Base-by-base conservation (phyloP, 2,888 invertebrate genomes). In the Tiliacea citrago region DNA sequence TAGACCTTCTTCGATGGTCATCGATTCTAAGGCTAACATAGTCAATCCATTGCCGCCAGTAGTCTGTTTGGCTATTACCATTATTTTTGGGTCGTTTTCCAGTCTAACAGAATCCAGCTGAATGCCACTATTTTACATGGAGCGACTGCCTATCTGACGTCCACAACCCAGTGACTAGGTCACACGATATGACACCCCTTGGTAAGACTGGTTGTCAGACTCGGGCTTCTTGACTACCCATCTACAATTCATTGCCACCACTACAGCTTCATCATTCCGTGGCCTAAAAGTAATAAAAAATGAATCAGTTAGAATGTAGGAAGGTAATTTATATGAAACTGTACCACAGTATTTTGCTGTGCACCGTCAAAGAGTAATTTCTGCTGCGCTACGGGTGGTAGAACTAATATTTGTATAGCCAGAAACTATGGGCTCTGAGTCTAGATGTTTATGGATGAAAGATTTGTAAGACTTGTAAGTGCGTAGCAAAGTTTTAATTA, bases 361-460 rank as follows among this genome's bases (percentile, higher is more conserved):
- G 39, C 29, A 70, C 29, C 21, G 21, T n/a, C 62, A 9, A 21
- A 60, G 60, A 73, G 51, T 73, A 9, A n/a, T 51, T 73, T 71
- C 16, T 51, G 18, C 35, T 2, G 18, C 71, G 51, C 60, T 71
- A 51, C 51, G 12, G 73, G 71, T 29, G 60, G 71, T n/a, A 29
- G 13, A n/a, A 51, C 35, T 0, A 60, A 60, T 68, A 70, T 70
- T 42, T 69, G 35, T 58, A 29, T 29, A 29, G 13, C 16, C 24
- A 53, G 13, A n/a, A 42, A 29, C 29, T 42, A 51, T n/a, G 4
- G 6, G 12, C 39, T 49, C n/a, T 18, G 21, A 58, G 39, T 60
- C 49, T 71, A 45, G 18, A 73, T 42, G 12, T 58, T 68, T 21
- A 18, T 18, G 4, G 7, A 47, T n/a, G 24, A 62, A 49, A 10